Evolutionary conservation across 2,113 vertebrate genomes (phyloP), one percentile per base, ranked within the genome.

Genomic region (Furnarius figulus): DNA sequence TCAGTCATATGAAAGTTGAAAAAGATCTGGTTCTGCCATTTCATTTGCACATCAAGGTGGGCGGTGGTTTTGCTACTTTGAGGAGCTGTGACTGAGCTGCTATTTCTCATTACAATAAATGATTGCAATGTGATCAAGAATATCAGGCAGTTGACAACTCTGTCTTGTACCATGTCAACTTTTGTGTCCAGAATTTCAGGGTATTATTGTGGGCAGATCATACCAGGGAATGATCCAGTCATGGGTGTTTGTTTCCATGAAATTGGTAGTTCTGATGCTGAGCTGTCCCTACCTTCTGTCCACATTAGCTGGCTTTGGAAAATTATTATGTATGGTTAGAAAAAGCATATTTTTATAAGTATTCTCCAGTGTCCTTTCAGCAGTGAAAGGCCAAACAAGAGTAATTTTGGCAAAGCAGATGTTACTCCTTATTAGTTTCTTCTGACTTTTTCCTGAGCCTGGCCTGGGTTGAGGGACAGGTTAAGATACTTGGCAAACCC

Each of bases 41-140:
- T 93, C 61, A 83, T 90, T 94, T 82, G 17, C 37, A 14, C 37
- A 17, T 94, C 93, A 95, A 96, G 71, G 71, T 83, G 82, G 76
- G 61, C 85, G 94, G 90, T 40, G 31, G 44, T 93, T 96, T 93
- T 91, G 79, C 89, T 93, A 55, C 81, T 96, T 95, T 85, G 76
- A 84, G 85, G 91, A 89, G 90, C 85, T 93, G 90, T 92, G 78
- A 96, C 95, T 89, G 92, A 95, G 80, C 88, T 93, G 7, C 89
- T 97, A 61, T 96, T 98, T 98, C 96, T 95, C 95, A 94, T 86
- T 97, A 81, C 72, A 94, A 74, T 62, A 94, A 95, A 90, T 81
- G 1, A 87, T 58, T 71, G 42, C 81, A 92, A 94, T 74, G 78
- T 62, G 74, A 73, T 93, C 65, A 72, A 95, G 96, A 97, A 95